These are phyloP conservation scores for Stylophora pistillata DNA, from an alignment of 64 coral and sea anemone species.

Conservation along the genomic window DNA sequence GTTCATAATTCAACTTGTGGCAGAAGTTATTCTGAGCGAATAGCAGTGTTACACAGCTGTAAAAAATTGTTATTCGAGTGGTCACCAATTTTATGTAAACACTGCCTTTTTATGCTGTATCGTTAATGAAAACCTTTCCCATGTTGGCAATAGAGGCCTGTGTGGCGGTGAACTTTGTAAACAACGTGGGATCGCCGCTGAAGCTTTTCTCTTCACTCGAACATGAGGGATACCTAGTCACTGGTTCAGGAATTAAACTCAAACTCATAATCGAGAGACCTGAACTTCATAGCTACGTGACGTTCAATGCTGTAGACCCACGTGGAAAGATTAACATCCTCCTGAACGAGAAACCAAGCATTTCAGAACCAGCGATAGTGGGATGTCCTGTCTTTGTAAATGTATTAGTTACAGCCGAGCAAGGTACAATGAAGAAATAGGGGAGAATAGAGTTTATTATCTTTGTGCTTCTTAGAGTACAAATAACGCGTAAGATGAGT, in stretches of 20 bases:
- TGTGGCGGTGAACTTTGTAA: background rate
- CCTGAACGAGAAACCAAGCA: background rate
- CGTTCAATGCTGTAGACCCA: background rate
- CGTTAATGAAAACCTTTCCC: too few relatives aligned
- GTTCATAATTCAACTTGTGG: too few relatives aligned
- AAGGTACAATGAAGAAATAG: background rate
- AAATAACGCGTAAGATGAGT: too few relatives aligned
- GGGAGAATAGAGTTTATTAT: too few relatives aligned
- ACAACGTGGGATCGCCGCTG: background rate
- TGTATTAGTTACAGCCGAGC: background rate
- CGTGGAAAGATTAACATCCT: background rate
- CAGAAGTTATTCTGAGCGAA: too few relatives aligned
- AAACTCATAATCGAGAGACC: slow-evolving; percentile 1
- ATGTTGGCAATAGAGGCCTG: background rate
- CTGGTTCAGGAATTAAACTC: background rate
- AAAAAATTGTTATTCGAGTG: background rate
- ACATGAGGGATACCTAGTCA: background rate
- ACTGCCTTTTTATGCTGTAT: background rate
- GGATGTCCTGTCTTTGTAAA: background rate
- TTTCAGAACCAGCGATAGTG: background rate
- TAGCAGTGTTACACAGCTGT: background rate
- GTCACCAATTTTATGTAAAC: background rate
- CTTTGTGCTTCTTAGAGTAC: too few relatives aligned
- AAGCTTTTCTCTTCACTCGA: background rate
- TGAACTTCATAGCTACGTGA: background rate